phyloP scores from a whole-genome alignment of 2,888 invertebrate species.

The Polydrusus tereticollis region DNA sequence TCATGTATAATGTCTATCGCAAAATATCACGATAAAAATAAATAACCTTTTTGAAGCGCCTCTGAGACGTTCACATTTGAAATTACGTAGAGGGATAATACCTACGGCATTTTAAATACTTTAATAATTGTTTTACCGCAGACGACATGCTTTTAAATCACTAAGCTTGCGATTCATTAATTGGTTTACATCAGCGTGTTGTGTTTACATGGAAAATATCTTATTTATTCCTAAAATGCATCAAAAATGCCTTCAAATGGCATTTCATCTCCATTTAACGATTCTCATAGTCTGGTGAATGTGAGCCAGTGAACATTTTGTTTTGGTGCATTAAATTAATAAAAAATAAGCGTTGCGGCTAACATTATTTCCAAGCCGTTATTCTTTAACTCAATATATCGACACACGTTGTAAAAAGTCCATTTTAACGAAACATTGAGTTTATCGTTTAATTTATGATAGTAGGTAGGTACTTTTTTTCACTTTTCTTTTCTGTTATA shows the following conservation, averaged over 20 bases:
- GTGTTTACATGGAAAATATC: no score
- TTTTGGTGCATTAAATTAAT: slow-evolving; percentile 19
- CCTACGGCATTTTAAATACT: not conserved
- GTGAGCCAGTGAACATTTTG: slow-evolving; percentile 1
- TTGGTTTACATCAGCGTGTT: no score
- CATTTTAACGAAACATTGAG: slow-evolving; percentile 13
- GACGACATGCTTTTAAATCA: not conserved
- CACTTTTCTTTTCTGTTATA: no score
- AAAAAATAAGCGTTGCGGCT: slow-evolving; percentile 4
- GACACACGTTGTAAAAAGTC: not conserved
- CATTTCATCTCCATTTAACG: not conserved
- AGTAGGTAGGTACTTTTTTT: no score
- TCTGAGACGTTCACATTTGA: slow-evolving; percentile 2
- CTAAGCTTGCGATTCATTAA: no score
- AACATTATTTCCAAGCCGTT: slow-evolving; percentile 25
- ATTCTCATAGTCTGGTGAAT: not conserved
- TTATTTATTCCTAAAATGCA: no score
- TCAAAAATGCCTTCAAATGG: not conserved
- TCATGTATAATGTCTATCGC: not conserved
- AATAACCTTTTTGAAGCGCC: slow-evolving; percentile 10
- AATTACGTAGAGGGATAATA: not conserved
- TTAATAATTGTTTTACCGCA: slow-evolving; percentile 1
- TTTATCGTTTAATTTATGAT: not conserved
- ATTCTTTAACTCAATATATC: not conserved
- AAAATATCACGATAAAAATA: slow-evolving; percentile 16